phyloP scores from a whole-genome alignment of 2,888 invertebrate species.

The Leptura quadrifasciata region DNA sequence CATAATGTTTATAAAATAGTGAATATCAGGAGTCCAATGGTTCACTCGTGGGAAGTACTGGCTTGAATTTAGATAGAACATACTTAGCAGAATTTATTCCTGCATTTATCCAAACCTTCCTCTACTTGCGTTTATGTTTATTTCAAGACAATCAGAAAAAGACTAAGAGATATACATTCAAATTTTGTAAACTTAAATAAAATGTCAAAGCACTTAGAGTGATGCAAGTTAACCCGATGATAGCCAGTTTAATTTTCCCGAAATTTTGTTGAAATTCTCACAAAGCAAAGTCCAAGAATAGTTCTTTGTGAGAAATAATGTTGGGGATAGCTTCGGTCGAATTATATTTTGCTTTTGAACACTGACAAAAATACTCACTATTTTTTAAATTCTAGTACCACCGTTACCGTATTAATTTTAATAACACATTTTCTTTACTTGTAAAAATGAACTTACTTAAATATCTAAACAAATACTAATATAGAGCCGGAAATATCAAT shows the following conservation, averaged over 20 bases:
- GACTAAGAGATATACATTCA: neutral
- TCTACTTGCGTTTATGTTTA: neutral
- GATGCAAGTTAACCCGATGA: neutral
- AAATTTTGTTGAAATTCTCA: neutral
- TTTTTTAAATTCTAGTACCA: too few species aligned
- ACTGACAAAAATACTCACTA: neutral
- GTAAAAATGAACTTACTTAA: neutral
- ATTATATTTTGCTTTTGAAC: neutral
- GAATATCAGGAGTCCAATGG: neutral
- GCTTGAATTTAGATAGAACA: neutral
- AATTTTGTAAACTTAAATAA: too few species aligned
- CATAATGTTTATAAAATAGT: neutral
- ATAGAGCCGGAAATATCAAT: neutral
- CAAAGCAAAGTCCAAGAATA: too few species aligned
- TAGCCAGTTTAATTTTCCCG: neutral
- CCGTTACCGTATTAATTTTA: neutral
- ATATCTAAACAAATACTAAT: neutral
- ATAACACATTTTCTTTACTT: neutral
- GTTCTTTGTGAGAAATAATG: neutral
- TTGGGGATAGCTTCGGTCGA: neutral
- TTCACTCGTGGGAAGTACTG: neutral
- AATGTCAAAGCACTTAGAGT: neutral
- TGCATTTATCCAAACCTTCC: neutral
- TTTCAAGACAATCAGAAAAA: constrained; percentile 7
- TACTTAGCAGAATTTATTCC: too few species aligned